Base-by-base conservation (phyloP, 2,113 vertebrate species). In the Oxygymnocypris stewartii region DNA sequence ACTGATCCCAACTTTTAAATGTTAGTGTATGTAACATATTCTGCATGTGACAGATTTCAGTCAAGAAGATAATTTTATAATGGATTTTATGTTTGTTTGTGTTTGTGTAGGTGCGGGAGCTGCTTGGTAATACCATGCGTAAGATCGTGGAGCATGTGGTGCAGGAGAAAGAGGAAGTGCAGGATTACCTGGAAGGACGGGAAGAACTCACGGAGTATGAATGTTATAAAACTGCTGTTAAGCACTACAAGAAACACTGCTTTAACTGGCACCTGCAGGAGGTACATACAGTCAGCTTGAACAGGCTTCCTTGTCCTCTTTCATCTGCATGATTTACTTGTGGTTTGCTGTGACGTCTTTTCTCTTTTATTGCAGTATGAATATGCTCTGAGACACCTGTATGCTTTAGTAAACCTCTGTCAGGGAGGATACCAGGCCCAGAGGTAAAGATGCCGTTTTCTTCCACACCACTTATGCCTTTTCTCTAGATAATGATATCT, bases 381-480 rank as follows among this genome's bases (percentile, higher is more conserved):
- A 84, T 96, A 97, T 31, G 97, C 97, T 1, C 89, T 99, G 91
- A 94, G 96, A 88, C 95, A 97, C 40, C 90, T 99, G 80, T 98
- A 97, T 3, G 96, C 95, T 77, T 94, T 99, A 91, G 96, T 96
- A 90, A 99, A 99, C 85, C 89, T 98, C 83, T 99, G 98, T 88
- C 97, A 99, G 92, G 89, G 84, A 83, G 94, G 94, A 73, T 96
- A 96, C 75, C 84, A 94, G 0, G 63, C 90, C 20, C 92, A 95
- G 84, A 97, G 97, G 98, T 99, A 94, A 31, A 23, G 16, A 5
- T 25, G 49, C 54, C 2, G 14, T 25, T 63, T 54, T 37, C 63
- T 77, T 11, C 2, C 23, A 20, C 35, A 78, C 10, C 5, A 31
- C 5, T 37, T n/a, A 6, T 25, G 0, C 7, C 2, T 18, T 54